Conservation (phyloP, 1,140 invertebrate genomes). For the Fragariocoptes setiger region DNA sequence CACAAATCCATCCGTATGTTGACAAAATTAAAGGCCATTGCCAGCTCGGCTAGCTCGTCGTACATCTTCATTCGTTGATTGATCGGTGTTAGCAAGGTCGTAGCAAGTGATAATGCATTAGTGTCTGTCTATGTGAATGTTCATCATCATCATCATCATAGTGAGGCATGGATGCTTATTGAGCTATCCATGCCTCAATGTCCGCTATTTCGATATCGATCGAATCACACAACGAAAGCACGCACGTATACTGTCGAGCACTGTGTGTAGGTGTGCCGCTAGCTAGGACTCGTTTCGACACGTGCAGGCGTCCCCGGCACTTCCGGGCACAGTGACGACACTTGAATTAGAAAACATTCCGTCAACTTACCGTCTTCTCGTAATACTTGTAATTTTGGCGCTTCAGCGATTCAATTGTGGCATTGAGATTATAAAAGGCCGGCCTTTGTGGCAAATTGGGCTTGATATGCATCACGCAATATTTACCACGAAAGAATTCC, state of each 20-base stretch:
- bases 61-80: too few species aligned
- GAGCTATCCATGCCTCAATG: too few species aligned
- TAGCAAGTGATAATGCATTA: too few species aligned
- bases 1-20: constrained; percentile 12
- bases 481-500: constrained; percentile 10
- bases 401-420: constrained; percentile 3
- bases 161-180: too few species aligned
- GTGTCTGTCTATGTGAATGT: too few species aligned
- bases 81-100: too few species aligned
- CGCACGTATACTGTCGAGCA: too few species aligned
- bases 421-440: constrained; percentile 9
- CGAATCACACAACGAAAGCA: too few species aligned
- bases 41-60: constrained; percentile 5
- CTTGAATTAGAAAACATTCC: background rate
- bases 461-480: constrained; percentile 10
- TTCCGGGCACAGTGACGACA: background rate
- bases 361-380: background rate
- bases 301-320: constrained; percentile 2
- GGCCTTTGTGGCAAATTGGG: constrained; percentile 10
- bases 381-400: constrained; percentile 8
- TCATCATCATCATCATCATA: too few species aligned
- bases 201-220: too few species aligned
- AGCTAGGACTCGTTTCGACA: too few species aligned
- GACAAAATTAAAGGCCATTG: constrained; percentile 12
- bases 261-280: too few species aligned